phyloP scores from a whole-genome alignment of 2,113 vertebrate species.

The Onychostoma macrolepis region DNA sequence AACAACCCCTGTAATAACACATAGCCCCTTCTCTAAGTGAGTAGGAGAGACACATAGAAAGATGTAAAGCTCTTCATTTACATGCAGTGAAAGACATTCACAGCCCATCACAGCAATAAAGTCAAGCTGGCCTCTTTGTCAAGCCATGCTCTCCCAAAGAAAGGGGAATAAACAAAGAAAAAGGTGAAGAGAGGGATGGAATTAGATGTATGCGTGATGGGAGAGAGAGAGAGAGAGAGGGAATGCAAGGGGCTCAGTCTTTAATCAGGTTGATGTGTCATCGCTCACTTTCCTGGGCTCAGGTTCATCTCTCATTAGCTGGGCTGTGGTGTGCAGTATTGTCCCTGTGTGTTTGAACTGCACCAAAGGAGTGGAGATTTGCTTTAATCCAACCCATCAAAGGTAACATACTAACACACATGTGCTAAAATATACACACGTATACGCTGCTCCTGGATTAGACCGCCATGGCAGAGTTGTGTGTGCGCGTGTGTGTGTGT shows the following conservation, averaged over 20 bases:
- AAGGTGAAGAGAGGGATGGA: slow-evolving; percentile 44
- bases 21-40: slow-evolving; percentile 70
- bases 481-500: slow-evolving; percentile 12
- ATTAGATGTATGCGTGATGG: slow-evolving; percentile 44
- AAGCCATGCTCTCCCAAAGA: slow-evolving; percentile 67
- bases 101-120: slow-evolving; percentile 90
- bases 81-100: slow-evolving; percentile 89
- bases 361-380: slow-evolving; percentile 91
- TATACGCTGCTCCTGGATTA: slow-evolving; percentile 70
- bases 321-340: slow-evolving; percentile 86
- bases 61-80: slow-evolving; percentile 94
- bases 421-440: slow-evolving; percentile 35
- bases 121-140: slow-evolving; percentile 84
- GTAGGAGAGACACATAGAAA: slow-evolving; percentile 73
- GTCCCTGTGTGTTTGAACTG: slow-evolving; percentile 87
- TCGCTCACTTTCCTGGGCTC: slow-evolving; percentile 75
- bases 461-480: slow-evolving; percentile 53
- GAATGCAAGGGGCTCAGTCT: slow-evolving; percentile 59
- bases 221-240: slow-evolving; percentile 14
- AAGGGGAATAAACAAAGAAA: slow-evolving; percentile 42
- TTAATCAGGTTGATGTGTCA: slow-evolving; percentile 88
- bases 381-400: slow-evolving; percentile 91
- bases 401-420: slow-evolving; percentile 81
- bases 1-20: slow-evolving; percentile 84
- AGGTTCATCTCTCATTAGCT: slow-evolving; percentile 80